Conservation (phyloP, 2,113 vertebrate species). For the Sturnus vulgaris region DNA sequence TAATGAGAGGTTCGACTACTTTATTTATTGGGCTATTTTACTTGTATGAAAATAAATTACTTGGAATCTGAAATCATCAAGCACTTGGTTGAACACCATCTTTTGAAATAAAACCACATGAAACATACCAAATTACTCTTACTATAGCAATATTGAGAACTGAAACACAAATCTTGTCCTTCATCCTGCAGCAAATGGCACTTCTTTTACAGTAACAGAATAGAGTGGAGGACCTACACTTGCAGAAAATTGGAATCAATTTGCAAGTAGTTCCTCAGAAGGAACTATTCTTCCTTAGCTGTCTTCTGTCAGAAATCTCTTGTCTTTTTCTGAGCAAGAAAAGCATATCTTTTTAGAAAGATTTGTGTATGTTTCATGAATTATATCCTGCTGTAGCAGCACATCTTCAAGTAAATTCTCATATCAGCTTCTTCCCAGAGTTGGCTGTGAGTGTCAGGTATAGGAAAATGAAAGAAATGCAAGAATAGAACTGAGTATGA, state of each 20-base stretch:
- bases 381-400: neutral
- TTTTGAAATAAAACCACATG: neutral
- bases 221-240: neutral
- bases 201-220: neutral
- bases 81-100: neutral
- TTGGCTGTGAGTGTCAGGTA: neutral
- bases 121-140: neutral
- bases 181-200: neutral
- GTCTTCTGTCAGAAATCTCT: neutral
- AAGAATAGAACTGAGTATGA: neutral
- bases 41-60: neutral
- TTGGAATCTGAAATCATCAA: neutral
- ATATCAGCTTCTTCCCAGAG: neutral
- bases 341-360: neutral
- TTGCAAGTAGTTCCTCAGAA: neutral
- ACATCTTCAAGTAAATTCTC: neutral
- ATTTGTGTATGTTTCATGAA: neutral
- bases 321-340: neutral
- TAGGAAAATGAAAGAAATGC: neutral
- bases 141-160: neutral
- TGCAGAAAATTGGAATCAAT: neutral
- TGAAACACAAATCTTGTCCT: neutral
- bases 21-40: neutral
- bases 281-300: neutral
- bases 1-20: neutral